phyloP scores from a whole-genome alignment of 2,797 vertebrate species.

The Melanotaenia trifasciata region DNA sequence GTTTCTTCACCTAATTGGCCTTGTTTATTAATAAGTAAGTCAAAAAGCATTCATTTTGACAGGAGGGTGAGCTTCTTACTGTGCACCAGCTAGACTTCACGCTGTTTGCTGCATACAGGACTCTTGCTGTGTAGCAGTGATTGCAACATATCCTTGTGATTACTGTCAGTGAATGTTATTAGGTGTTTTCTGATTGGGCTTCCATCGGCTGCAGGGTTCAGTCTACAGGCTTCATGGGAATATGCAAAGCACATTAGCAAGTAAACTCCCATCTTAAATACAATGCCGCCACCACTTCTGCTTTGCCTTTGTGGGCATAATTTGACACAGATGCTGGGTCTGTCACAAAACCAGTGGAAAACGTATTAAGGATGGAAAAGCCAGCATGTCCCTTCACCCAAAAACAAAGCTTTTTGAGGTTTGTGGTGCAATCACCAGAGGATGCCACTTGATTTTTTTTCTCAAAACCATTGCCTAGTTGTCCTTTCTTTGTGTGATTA shows the following conservation, averaged over 20 bases:
- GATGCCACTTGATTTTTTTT: constrained; percentile 62
- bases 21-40: constrained; percentile 80
- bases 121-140: constrained; percentile 80
- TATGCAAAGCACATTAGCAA: constrained; percentile 77
- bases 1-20: constrained; percentile 75
- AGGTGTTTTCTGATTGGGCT: constrained; percentile 79
- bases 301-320: constrained; percentile 73
- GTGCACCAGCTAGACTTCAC: constrained; percentile 66
- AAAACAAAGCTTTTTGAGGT: constrained; percentile 77
- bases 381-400: constrained; percentile 69
- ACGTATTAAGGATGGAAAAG: constrained; percentile 74
- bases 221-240: constrained; percentile 74
- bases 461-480: constrained; percentile 37
- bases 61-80: constrained; percentile 69
- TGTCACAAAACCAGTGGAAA: constrained; percentile 75
- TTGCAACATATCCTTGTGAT: constrained; percentile 84
- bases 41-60: constrained; percentile 80
- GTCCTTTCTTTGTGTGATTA: constrained; percentile 24
- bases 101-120: constrained; percentile 72
- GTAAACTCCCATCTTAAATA: constrained; percentile 69
- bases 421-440: constrained; percentile 68
- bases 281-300: constrained; percentile 58
- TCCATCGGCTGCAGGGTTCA: constrained; percentile 71
- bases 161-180: constrained; percentile 80
- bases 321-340: constrained; percentile 78